phyloP scores from a whole-genome alignment of 2,113 vertebrate species.

The Dasyurus viverrinus region DNA sequence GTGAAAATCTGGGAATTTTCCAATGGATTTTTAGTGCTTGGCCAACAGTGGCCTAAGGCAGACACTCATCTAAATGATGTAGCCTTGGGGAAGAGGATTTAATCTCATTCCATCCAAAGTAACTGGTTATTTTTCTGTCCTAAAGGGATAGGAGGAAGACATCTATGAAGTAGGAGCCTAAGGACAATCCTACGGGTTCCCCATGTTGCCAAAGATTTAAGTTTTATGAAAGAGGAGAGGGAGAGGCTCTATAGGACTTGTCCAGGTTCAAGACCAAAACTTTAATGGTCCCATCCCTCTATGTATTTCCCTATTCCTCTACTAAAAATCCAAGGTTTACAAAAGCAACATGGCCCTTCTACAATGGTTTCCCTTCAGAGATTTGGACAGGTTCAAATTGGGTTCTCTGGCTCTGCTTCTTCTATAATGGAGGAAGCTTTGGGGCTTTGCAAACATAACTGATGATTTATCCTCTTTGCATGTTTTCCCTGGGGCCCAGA shows the following conservation, averaged over 20 bases:
- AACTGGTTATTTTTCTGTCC: slow-evolving; percentile 17
- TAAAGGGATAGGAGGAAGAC: neutral
- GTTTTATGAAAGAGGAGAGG: neutral
- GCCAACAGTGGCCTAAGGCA: neutral
- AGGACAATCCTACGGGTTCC: neutral
- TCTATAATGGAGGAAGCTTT: neutral
- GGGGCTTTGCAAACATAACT: neutral
- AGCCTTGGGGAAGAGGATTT: neutral
- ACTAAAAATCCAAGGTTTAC: neutral
- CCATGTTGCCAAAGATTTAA: neutral
- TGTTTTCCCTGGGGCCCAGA: neutral
- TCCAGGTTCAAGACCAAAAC: neutral
- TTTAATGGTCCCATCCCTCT: neutral
- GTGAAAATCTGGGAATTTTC: neutral
- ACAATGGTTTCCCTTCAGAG: neutral
- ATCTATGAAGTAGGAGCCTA: neutral
- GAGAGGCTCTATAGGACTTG: neutral
- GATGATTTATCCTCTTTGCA: neutral
- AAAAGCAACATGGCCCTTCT: neutral
- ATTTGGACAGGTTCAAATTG: neutral
- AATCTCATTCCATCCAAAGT: neutral
- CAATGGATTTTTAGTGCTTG: neutral
- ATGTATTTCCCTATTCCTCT: neutral
- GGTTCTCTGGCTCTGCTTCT: neutral
- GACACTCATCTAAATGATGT: neutral